phyloP scores from a whole-genome alignment of 2,888 invertebrate genomes.

The Heliconius cydno region DNA sequence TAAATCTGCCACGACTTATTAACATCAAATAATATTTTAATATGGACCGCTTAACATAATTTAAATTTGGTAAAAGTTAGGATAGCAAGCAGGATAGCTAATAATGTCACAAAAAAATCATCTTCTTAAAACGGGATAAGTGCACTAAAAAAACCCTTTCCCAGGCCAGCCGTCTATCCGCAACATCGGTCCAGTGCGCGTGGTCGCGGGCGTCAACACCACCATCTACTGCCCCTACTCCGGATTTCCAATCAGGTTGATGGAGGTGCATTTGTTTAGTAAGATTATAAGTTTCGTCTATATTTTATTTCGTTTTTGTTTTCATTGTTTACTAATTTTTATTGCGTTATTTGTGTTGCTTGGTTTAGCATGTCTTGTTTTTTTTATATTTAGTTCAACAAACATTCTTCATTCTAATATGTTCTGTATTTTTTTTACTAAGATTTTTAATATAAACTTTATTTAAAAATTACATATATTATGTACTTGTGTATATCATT shows the following conservation, averaged over 20 bases:
- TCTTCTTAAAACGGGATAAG: too few species aligned
- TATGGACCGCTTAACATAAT: too few species aligned
- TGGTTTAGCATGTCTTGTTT: neutral
- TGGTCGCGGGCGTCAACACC: constrained; percentile 90
- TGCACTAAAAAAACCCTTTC: neutral
- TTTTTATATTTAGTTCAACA: neutral
- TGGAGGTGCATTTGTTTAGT: constrained; percentile 84
- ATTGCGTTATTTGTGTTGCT: neutral
- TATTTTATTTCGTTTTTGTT: constrained; percentile 54
- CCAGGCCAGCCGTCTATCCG: constrained; percentile 89
- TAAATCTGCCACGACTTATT: too few species aligned
- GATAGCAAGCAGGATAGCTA: too few species aligned
- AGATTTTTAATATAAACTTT: too few species aligned
- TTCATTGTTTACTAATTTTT: neutral
- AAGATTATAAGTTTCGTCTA: constrained; percentile 79
- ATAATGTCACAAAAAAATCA: too few species aligned
- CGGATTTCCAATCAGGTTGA: constrained; percentile 91
- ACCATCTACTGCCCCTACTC: constrained; percentile 92
- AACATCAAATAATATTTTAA: too few species aligned
- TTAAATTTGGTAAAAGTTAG: too few species aligned
- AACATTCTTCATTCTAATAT: neutral
- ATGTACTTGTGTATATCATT: too few species aligned
- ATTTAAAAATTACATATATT: too few species aligned
- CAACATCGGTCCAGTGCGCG: constrained; percentile 88
- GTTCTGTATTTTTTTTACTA: neutral